A percentile compares a stretch with the other conserved stretches of the same genome.
phyloP scores from a whole-genome alignment of 2,888 invertebrate genomes.

The Lithophane semibrunnea region DNA sequence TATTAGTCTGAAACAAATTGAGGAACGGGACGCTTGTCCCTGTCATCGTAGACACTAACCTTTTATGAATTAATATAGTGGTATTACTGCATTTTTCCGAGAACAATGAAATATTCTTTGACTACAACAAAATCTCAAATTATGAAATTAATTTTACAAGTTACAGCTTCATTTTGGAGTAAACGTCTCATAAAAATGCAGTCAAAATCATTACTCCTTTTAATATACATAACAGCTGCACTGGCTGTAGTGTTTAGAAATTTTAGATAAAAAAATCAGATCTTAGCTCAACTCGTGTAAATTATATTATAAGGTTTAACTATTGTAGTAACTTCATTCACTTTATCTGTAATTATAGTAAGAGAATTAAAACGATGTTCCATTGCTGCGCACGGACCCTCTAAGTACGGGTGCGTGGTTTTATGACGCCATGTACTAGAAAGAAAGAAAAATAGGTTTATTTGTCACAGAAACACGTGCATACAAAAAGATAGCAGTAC shows the following conservation, averaged over 20 bases:
- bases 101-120: background rate
- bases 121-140: background rate
- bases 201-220: background rate
- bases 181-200: constrained; percentile 9
- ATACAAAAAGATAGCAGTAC: no score
- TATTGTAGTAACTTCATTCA: background rate
- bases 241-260: constrained; percentile 8
- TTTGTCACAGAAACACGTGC: no score
- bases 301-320: constrained; percentile 25
- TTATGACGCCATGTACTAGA: background rate
- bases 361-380: background rate
- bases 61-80: constrained; percentile 5
- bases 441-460: no score
- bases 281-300: constrained; percentile 52
- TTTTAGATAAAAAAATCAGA: constrained; percentile 14
- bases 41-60: background rate
- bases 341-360: constrained; percentile 5
- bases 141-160: constrained; percentile 6
- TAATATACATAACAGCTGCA: constrained; percentile 8
- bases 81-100: constrained; percentile 19
- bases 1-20: constrained; percentile 42
- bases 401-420: background rate
- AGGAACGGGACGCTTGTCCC: constrained; percentile 3
- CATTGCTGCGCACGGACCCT: background rate
- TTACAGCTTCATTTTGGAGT: constrained; percentile 10